Evolutionary conservation across 1,140 invertebrate species (phyloP).

Genomic region (Drosophila asahinai): DNA sequence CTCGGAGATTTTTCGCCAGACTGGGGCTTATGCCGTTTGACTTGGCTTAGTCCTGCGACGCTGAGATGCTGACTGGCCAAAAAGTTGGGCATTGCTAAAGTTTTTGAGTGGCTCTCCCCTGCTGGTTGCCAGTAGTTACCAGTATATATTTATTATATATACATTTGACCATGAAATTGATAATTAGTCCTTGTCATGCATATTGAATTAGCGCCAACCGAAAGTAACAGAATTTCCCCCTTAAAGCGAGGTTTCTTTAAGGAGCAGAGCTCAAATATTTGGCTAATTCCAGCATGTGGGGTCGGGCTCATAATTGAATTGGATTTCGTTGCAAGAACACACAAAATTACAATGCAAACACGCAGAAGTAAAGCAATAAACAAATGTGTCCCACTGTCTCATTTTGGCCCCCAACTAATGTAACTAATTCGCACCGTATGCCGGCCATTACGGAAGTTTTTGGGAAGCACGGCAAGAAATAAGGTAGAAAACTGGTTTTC

Average conservation of each 20-base stretch:
- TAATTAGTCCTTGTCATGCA: slow-evolving; percentile 40
- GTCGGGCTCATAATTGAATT: slow-evolving; percentile 35
- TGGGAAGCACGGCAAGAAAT: slow-evolving; percentile 1
- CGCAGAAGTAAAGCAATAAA: slow-evolving; percentile 22
- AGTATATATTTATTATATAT: neutral
- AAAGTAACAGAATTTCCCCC: neutral
- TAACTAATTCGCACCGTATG: slow-evolving; percentile 62
- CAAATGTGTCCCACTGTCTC: slow-evolving; percentile 27
- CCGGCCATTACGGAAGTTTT: slow-evolving; percentile 36
- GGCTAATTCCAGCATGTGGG: slow-evolving; percentile 23
- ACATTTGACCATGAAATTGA: slow-evolving; percentile 16
- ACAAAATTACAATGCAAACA: slow-evolving; percentile 26
- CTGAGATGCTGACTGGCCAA: slow-evolving; percentile 9
- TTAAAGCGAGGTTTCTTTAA: neutral
- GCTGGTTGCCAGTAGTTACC: slow-evolving; percentile 8
- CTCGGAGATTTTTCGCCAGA: slow-evolving; percentile 6
- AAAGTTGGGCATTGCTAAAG: neutral
- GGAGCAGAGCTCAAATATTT: neutral
- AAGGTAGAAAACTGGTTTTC: rapidly evolving
- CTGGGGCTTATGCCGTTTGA: slow-evolving; percentile 30
- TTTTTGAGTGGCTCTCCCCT: neutral
- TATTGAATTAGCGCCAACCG: slow-evolving; percentile 7
- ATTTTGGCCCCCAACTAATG: slow-evolving; percentile 38
- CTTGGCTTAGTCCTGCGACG: slow-evolving; percentile 10
- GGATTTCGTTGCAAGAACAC: slow-evolving; percentile 1